Conservation (phyloP, 2,113 vertebrate species). For the Brachypodius melanocephalos region DNA sequence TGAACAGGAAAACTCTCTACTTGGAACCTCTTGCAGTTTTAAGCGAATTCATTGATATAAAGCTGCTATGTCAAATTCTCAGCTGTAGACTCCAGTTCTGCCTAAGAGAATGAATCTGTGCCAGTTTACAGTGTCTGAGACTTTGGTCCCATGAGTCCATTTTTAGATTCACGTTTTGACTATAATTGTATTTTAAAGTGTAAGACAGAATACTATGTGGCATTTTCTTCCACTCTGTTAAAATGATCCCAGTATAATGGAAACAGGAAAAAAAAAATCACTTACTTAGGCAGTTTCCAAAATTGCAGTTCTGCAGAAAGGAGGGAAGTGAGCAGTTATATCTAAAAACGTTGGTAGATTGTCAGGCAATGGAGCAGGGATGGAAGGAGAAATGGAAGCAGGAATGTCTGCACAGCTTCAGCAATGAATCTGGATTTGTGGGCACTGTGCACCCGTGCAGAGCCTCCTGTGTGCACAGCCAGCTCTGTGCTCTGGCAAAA, state of each 20-base stretch:
- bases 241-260: constrained; percentile 14
- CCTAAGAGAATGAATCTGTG: constrained; percentile 2
- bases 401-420: background rate
- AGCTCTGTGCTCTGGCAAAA: background rate
- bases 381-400: background rate
- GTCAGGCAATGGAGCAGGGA: background rate
- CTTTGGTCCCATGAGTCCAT: constrained; percentile 2
- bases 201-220: background rate
- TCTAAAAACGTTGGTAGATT: background rate
- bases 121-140: background rate
- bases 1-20: background rate
- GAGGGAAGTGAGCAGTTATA: background rate
- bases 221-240: constrained; percentile 24
- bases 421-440: background rate
- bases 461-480: background rate
- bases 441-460: background rate
- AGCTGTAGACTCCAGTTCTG: background rate
- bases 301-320: background rate
- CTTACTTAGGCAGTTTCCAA: constrained; percentile 3
- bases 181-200: constrained; percentile 32
- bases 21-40: background rate
- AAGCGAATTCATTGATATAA: background rate
- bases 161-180: constrained; percentile 9
- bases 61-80: background rate
- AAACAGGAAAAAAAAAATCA: background rate